Evolutionary conservation across 2,888 invertebrate genomes (phyloP).

Genomic region (Cerastis rubricosa): DNA sequence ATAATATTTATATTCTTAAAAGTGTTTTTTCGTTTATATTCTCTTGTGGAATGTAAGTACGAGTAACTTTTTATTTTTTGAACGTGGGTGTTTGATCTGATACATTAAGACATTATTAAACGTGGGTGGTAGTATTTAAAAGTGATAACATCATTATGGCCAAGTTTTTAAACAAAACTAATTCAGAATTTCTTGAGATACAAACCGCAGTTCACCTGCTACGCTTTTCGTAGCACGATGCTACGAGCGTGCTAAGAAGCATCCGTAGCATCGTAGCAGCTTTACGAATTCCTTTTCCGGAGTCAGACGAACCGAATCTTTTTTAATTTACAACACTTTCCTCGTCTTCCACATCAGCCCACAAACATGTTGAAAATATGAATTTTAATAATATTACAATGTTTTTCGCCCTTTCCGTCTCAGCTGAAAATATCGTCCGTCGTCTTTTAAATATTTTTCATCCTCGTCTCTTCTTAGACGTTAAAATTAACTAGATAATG

Average conservation of each 20-base stretch:
- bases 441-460: constrained; percentile 36
- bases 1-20: constrained; percentile 50
- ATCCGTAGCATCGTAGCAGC: constrained; percentile 21
- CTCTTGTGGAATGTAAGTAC: constrained; percentile 4
- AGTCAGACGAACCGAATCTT: background rate
- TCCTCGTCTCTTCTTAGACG: background rate
- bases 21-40: constrained; percentile 20
- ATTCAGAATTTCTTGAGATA: background rate
- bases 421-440: background rate
- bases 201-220: background rate
- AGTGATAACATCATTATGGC: background rate
- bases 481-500: constrained; percentile 10
- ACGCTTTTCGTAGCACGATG: constrained; percentile 30
- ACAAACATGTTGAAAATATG: constrained; percentile 21
- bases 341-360: background rate
- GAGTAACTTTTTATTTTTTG: background rate
- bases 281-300: background rate
- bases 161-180: background rate
- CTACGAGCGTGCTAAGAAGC: constrained; percentile 20
- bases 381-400: constrained; percentile 22
- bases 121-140: background rate
- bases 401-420: background rate
- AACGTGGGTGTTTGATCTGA: background rate
- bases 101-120: background rate
- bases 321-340: background rate